Percentiles rank a stretch among this genome's conserved stretches.
phyloP scores from a whole-genome alignment of 1,140 invertebrate genomes.

The Centruroides sculpturatus region DNA sequence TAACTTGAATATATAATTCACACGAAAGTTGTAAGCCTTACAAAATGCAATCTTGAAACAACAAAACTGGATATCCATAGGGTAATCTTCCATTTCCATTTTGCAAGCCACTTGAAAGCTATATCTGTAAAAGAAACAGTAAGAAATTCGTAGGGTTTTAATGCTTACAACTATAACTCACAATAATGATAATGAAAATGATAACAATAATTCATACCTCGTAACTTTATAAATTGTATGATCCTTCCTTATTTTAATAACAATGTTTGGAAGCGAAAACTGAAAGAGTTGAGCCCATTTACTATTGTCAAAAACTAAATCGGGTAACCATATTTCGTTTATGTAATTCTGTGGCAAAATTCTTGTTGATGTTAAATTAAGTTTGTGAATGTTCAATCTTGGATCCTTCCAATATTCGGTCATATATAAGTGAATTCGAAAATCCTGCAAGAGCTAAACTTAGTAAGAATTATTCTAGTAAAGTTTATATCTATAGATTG shows the following conservation, averaged over 20 bases:
- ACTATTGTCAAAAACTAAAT: conserved; percentile 10
- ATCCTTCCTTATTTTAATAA: no score
- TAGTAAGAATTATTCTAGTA: no score
- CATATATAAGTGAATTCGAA: conserved; percentile 11
- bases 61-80: conserved; percentile 26
- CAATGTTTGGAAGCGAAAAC: conserved; percentile 6
- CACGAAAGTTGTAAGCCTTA: conserved; percentile 17
- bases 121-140: conserved; percentile 6
- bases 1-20: no score
- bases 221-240: no score
- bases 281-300: conserved; percentile 6
- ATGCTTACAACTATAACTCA: no score
- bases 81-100: conserved; percentile 25
- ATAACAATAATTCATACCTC: no score
- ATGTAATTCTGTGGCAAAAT: not conserved
- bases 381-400: conserved; percentile 2
- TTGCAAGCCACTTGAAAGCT: conserved; percentile 19
- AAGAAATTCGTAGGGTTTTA: no score
- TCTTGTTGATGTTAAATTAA: not conserved
- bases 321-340: conserved; percentile 9
- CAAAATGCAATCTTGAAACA: conserved; percentile 22
- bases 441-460: conserved; percentile 1
- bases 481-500: no score
- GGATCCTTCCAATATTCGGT: conserved; percentile 8
- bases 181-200: not conserved